These are phyloP conservation scores for Pterocles burchelli DNA, from an alignment of 2,113 vertebrate genomes.

Conservation along the genomic window DNA sequence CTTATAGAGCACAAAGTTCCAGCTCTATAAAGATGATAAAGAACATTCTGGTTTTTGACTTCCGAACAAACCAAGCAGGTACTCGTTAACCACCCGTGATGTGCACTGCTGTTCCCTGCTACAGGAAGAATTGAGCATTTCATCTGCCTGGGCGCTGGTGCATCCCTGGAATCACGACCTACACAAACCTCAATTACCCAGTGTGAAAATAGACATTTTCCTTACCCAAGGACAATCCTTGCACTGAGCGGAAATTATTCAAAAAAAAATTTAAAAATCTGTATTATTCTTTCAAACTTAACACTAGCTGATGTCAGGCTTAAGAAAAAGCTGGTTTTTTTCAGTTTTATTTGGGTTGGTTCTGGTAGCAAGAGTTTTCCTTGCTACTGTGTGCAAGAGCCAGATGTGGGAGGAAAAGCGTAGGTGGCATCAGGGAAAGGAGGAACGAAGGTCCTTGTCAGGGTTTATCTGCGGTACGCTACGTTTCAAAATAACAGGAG, in stretches of 20 bases:
- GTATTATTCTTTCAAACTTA: neutral
- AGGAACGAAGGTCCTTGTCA: neutral
- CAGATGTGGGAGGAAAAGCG: neutral
- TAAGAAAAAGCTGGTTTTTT: neutral
- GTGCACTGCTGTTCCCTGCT: neutral
- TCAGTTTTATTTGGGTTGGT: neutral
- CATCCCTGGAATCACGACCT: neutral
- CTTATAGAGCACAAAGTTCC: neutral
- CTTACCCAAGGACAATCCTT: neutral
- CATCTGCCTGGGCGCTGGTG: neutral
- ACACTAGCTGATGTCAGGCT: neutral
- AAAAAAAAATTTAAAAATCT: neutral
- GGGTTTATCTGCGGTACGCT: neutral
- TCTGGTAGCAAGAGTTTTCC: neutral
- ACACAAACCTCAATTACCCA: neutral
- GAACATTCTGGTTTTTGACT: neutral
- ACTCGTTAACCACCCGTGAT: neutral
- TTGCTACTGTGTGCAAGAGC: neutral
- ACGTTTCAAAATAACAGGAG: neutral
- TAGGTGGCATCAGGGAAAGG: neutral
- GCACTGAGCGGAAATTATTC: neutral
- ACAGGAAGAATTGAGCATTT: neutral
- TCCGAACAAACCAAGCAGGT: neutral
- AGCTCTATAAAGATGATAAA: neutral
- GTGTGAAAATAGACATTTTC: neutral